A percentile compares a stretch with the other conserved stretches of the same genome.
Evolutionary conservation across 2,113 vertebrate species (phyloP).

Genomic region (Anas platyrhynchos): DNA sequence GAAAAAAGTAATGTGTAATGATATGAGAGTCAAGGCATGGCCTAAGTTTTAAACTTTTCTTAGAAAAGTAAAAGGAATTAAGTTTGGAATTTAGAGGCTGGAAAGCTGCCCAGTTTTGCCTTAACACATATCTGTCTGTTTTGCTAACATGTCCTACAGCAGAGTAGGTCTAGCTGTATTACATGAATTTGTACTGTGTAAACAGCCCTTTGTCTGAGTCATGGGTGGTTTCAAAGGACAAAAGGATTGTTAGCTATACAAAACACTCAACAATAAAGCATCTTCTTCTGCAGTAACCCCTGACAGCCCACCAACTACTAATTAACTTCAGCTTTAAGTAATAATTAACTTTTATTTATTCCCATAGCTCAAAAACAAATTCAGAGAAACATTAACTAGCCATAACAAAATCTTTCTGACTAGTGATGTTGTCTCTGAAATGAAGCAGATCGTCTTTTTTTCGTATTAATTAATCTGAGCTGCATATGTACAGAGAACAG

Average conservation of each 20-base stretch:
- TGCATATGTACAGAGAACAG: neutral
- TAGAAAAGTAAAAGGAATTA: neutral
- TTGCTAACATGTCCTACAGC: neutral
- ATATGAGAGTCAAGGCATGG: neutral
- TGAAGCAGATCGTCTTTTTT: neutral
- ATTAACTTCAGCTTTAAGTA: neutral
- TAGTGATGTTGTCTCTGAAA: neutral
- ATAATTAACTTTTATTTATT: slow-evolving; percentile 21
- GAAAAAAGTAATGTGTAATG: neutral
- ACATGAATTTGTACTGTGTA: neutral
- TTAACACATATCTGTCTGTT: neutral
- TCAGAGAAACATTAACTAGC: neutral
- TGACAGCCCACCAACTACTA: neutral
- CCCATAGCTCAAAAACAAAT: neutral
- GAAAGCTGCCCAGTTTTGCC: neutral
- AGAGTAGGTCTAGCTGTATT: neutral
- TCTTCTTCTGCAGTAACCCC: neutral
- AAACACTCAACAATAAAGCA: neutral
- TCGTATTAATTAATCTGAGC: neutral
- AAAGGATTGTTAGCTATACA: neutral
- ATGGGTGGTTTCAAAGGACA: neutral
- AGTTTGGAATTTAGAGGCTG: neutral
- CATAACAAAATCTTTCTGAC: neutral
- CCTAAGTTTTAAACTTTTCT: neutral
- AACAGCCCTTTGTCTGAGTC: neutral